phyloP scores from a whole-genome alignment of 2,113 vertebrate genomes.

The Centropristis striata region DNA sequence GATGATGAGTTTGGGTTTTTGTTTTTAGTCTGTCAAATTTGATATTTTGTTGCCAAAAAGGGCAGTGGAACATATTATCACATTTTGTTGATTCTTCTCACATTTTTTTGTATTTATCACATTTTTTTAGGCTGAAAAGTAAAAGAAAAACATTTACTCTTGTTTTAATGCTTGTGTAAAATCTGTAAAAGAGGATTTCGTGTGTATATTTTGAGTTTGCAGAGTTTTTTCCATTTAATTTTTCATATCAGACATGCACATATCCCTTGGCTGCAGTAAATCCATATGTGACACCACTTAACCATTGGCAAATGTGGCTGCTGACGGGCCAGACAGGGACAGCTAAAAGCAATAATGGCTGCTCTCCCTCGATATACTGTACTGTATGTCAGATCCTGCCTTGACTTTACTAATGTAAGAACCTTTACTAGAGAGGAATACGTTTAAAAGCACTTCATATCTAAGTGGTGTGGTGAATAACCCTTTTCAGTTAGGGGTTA shows the following conservation, averaged over 20 bases:
- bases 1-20: background rate
- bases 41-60: conserved; percentile 49
- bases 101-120: conserved; percentile 47
- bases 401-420: conserved; percentile 26
- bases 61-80: conserved; percentile 58
- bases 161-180: conserved; percentile 37
- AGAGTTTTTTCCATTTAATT: conserved; percentile 12
- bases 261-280: conserved; percentile 38
- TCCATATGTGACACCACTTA: conserved; percentile 25
- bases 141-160: conserved; percentile 13
- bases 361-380: conserved; percentile 53
- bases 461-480: background rate
- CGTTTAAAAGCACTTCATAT: conserved; percentile 44
- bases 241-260: conserved; percentile 48
- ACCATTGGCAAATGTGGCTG: conserved; percentile 1
- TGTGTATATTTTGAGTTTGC: conserved; percentile 58
- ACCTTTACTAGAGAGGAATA: conserved; percentile 43
- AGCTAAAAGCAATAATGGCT: conserved; percentile 60
- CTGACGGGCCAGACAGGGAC: conserved; percentile 39
- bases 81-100: conserved; percentile 26
- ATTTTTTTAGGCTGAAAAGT: conserved; percentile 20
- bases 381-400: conserved; percentile 65
- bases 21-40: conserved; percentile 5
- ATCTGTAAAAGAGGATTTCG: conserved; percentile 21
- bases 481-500: background rate